Percentiles rank a stretch among this genome's conserved stretches.
Evolutionary conservation across 1,140 invertebrate species (phyloP).

Genomic region (Zaprionus africanus): DNA sequence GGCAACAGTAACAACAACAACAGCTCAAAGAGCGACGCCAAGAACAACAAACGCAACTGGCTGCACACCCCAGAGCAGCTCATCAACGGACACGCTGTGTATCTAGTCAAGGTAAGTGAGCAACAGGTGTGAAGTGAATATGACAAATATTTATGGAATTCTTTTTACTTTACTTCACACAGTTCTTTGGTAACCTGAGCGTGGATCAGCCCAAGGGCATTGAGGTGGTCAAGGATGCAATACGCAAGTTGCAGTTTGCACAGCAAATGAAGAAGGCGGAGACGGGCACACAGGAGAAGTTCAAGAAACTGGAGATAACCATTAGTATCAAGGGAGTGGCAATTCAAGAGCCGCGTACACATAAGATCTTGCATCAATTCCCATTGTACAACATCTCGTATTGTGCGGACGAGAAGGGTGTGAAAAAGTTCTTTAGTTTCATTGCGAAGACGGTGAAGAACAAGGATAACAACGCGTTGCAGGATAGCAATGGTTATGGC

Average conservation of each 20-base stretch:
- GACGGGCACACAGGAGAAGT: conserved; percentile 90
- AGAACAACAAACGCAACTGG: conserved; percentile 90
- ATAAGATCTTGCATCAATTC: conserved; percentile 95
- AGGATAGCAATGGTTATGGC: conserved; percentile 61
- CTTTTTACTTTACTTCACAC: conserved; percentile 2
- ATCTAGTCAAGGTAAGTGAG: conserved; percentile 95
- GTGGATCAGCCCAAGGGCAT: conserved; percentile 98
- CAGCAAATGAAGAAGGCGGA: conserved; percentile 97
- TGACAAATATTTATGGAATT: conserved; percentile 7
- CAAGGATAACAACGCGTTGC: conserved; percentile 84
- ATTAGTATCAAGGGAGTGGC: conserved; percentile 98
- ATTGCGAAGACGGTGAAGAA: conserved; percentile 94
- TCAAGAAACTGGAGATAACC: conserved; percentile 96
- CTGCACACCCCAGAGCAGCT: conserved; percentile 97
- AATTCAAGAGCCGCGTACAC: conserved; percentile 91
- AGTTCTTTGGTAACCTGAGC: conserved; percentile 97
- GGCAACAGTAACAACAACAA: conserved; percentile 76
- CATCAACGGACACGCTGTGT: conserved; percentile 96
- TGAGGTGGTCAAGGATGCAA: conserved; percentile 98
- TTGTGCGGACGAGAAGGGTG: conserved; percentile 98
- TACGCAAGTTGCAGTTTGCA: conserved; percentile 96
- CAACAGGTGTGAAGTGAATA: conserved; percentile 35
- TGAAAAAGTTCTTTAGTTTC: conserved; percentile 98
- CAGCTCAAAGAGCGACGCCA: conserved; percentile 73
- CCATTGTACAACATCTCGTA: conserved; percentile 99